A percentile compares a stretch with the other conserved stretches of the same genome.
phyloP scores from a whole-genome alignment of 2,888 invertebrate species.

The Cerastis rubricosa region DNA sequence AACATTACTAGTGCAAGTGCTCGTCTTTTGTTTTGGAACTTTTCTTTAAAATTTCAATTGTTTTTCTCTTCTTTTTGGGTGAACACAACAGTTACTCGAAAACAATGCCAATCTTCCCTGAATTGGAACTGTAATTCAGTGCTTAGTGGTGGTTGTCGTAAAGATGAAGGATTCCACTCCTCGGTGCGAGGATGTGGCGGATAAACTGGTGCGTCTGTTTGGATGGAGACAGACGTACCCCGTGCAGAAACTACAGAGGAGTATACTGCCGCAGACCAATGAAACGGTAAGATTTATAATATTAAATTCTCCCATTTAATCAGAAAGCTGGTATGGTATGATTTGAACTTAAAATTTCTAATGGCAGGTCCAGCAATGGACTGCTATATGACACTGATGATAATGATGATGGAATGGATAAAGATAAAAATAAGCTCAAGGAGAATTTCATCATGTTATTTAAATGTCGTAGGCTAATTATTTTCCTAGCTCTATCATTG shows the following conservation, averaged over 20 bases:
- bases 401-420: background rate
- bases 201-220: slow-evolving; percentile 94
- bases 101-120: slow-evolving; percentile 50
- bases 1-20: slow-evolving; percentile 14
- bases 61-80: slow-evolving; percentile 38
- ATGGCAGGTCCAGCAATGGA: no score
- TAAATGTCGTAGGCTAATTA: background rate
- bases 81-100: slow-evolving; percentile 54
- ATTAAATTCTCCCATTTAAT: background rate
- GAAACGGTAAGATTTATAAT: slow-evolving; percentile 56
- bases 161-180: slow-evolving; percentile 92
- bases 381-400: background rate
- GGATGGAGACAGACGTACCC: slow-evolving; percentile 96
- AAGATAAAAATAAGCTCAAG: background rate
- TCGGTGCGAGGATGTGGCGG: slow-evolving; percentile 94
- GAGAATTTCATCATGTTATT: slow-evolving; percentile 10
- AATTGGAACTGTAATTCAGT: slow-evolving; percentile 58
- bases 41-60: slow-evolving; percentile 12
- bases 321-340: no score
- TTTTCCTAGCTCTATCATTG: background rate
- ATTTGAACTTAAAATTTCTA: no score
- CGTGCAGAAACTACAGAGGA: slow-evolving; percentile 94
- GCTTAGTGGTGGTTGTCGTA: slow-evolving; percentile 53
- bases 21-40: slow-evolving; percentile 11
- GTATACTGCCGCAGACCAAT: slow-evolving; percentile 85